These are phyloP conservation scores for Bedellia somnulentella DNA, from an alignment of 2,888 invertebrate species.

Conservation along the genomic window DNA sequence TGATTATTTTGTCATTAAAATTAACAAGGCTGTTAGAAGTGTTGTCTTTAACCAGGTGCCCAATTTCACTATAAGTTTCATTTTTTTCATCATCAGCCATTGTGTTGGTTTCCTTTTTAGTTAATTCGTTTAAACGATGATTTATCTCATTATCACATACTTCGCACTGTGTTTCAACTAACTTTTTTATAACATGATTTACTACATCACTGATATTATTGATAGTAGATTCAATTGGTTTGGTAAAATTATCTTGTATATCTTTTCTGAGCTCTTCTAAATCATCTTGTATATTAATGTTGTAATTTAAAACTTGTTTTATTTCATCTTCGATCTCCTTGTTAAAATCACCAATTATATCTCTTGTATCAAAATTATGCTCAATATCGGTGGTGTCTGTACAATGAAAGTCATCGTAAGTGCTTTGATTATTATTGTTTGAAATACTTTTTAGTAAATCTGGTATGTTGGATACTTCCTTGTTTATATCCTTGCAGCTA, in stretches of 20 bases:
- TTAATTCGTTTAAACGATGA: too few species aligned
- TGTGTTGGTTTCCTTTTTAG: not conserved
- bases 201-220: constrained; percentile 56
- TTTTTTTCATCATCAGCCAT: not conserved
- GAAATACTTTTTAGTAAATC: constrained; percentile 44
- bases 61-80: not conserved
- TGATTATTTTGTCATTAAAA: constrained; percentile 44
- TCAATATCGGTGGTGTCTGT: constrained; percentile 40
- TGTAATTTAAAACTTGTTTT: constrained; percentile 46
- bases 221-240: constrained; percentile 52
- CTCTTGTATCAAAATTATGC: constrained; percentile 45
- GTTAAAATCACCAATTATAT: constrained; percentile 62
- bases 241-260: constrained; percentile 48
- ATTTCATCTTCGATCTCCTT: constrained; percentile 64
- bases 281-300: constrained; percentile 48
- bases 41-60: too few species aligned
- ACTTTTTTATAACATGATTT: constrained; percentile 50
- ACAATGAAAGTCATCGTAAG: constrained; percentile 27
- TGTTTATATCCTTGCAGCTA: not conserved
- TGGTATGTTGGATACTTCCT: constrained; percentile 27
- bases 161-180: constrained; percentile 40
- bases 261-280: constrained; percentile 49
- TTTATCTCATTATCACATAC: constrained; percentile 15
- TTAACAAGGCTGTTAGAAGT: too few species aligned
- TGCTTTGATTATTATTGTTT: constrained; percentile 31